Percentiles rank a stretch among this genome's conserved stretches.
phyloP scores from a whole-genome alignment of 2,113 vertebrate species.

The Misgurnus mizolepis region DNA sequence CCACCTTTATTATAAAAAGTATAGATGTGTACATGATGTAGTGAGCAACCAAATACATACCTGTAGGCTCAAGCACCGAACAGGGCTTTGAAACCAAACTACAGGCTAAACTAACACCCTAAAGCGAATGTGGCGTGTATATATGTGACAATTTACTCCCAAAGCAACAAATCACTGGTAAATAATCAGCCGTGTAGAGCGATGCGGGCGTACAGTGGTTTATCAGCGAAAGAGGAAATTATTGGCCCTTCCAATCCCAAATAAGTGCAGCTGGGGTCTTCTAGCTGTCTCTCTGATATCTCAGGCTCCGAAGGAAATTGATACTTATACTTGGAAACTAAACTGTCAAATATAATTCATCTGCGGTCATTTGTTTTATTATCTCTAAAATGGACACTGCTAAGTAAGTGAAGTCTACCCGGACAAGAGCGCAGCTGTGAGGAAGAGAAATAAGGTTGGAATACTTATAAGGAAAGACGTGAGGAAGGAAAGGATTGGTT shows the following conservation, averaged over 20 bases:
- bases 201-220: constrained; percentile 47
- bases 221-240: constrained; percentile 50
- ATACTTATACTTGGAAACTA: constrained; percentile 59
- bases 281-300: constrained; percentile 50
- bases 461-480: constrained; percentile 33
- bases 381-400: constrained; percentile 52
- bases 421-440: constrained; percentile 30
- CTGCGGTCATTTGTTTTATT: constrained; percentile 54
- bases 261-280: constrained; percentile 52
- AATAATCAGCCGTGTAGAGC: constrained; percentile 38
- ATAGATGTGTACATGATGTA: too few relatives aligned
- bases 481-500: constrained; percentile 13
- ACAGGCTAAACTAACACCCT: background rate
- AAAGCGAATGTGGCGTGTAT: constrained; percentile 4
- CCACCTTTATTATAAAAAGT: too few relatives aligned
- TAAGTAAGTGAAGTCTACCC: constrained; percentile 54
- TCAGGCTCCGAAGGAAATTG: constrained; percentile 54
- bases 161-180: constrained; percentile 44
- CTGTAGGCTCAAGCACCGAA: background rate
- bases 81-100: background rate
- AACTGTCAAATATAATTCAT: constrained; percentile 60
- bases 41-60: too few relatives aligned
- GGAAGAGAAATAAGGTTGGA: constrained; percentile 19
- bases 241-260: constrained; percentile 50
- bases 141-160: constrained; percentile 39